phyloP scores from a whole-genome alignment of 2,797 vertebrate genomes.

The Enteromius radiatus region DNA sequence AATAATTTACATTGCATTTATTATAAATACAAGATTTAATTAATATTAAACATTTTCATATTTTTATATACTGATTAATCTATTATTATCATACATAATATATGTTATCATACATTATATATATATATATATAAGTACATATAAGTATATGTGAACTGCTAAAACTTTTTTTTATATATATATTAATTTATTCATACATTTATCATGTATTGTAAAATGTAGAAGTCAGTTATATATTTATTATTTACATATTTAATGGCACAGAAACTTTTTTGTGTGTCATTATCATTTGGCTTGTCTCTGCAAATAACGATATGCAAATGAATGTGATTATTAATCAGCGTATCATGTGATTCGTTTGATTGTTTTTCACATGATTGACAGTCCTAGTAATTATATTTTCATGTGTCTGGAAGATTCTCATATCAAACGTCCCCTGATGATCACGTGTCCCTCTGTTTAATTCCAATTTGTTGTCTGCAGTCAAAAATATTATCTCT shows the following conservation, averaged over 20 bases:
- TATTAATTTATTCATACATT: not conserved
- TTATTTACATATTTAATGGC: not conserved
- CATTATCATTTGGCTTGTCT: not conserved
- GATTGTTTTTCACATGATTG: not conserved
- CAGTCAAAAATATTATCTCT: not conserved
- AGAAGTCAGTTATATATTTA: not conserved
- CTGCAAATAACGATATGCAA: not conserved
- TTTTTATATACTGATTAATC: not conserved
- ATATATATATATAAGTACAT: too few relatives aligned
- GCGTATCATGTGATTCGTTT: not conserved
- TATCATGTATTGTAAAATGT: not conserved
- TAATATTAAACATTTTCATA: not conserved
- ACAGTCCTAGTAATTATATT: not conserved
- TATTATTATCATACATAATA: too few relatives aligned
- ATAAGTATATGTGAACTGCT: not conserved
- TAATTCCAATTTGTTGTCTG: not conserved
- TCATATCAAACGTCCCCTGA: not conserved
- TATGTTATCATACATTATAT: too few relatives aligned
- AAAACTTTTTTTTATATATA: not conserved
- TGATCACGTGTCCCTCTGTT: not conserved
- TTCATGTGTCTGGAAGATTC: constrained; percentile 1
- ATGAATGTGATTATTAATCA: not conserved
- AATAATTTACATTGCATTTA: not conserved
- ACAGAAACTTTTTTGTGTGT: not conserved
- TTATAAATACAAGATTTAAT: not conserved